Base-by-base conservation (phyloP, 2,797 vertebrate species). In the Sebastiscus albofasciatus region DNA sequence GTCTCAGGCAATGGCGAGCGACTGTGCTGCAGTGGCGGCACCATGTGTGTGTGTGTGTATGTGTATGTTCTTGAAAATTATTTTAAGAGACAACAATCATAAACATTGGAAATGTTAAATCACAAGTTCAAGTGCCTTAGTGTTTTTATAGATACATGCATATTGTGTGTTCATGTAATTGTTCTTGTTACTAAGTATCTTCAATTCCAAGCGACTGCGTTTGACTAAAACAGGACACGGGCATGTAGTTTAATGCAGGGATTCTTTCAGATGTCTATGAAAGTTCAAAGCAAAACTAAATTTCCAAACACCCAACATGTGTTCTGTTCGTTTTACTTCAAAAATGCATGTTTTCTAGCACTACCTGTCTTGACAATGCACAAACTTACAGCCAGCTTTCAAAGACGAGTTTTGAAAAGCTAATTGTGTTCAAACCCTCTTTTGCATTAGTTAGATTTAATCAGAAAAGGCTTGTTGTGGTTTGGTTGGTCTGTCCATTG, bases 101-200 rank as follows among this genome's bases (percentile, higher is more conserved):
- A 67, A 83, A 73, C 72, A 84, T 85, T 80, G 69, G 77, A 86
- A 84, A 84, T 86, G 81, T 85, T 82, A 70, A 91, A 89, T 85
- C 74, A 78, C 83, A 75, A 84, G 72, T 90, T 70, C 85, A 85
- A 92, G 95, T 96, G 95, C 95, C 95, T 96, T 96, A 91, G 87
- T 93, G 87, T 94, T 93, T 93, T 90, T 89, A 85, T 91, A 81
- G 89, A 89, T 78, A 52, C 86, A 80, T 91, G 91, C 89, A 87
- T 88, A 85, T 71, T 72, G 84, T 87, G 80, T 83, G 79, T 92
- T 82, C 65, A 85, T 93, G 84, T 91, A 79, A 72, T 79, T 77
- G 85, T 92, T 93, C 81, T 89, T 85, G 93, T 93, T 88, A 75
- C 75, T 85, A 76, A 81, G 75, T 88, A 67, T 85, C 78, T 90